Conservation (phyloP, 1,140 invertebrate species). For the Meloidogyne floridensis region DNA sequence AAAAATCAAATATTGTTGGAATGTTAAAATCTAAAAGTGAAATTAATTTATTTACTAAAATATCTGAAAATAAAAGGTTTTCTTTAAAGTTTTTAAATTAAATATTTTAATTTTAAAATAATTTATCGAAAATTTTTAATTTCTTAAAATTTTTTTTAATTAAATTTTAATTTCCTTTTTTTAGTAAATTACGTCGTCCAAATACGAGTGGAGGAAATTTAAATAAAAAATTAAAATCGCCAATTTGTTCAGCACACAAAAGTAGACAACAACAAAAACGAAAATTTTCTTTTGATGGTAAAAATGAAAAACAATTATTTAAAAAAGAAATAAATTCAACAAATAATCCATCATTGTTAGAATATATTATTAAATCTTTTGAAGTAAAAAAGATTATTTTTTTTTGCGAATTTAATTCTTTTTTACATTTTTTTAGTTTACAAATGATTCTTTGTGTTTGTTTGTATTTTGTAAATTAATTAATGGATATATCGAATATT, state of each 20-base stretch:
- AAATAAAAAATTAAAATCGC: background rate
- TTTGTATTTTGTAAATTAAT: slow-evolving; percentile 37
- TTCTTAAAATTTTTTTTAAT: no score
- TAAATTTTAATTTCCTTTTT: background rate
- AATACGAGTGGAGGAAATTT: background rate
- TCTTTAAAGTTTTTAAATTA: background rate
- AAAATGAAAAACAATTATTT: background rate
- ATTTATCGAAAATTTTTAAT: no score
- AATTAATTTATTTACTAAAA: background rate
- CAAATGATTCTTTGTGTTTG: slow-evolving; percentile 20
- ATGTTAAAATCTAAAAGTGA: background rate
- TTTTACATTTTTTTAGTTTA: slow-evolving; percentile 14
- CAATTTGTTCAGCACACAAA: background rate
- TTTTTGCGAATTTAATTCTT: no score
- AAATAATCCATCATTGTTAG: background rate
- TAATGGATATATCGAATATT: slow-evolving; percentile 30
- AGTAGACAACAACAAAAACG: background rate
- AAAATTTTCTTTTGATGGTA: background rate
- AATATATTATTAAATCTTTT: background rate
- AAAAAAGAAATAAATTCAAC: background rate
- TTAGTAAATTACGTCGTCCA: background rate
- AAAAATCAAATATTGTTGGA: background rate
- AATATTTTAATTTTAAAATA: no score
- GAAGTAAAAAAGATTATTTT: background rate
- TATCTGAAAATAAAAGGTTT: background rate